Percentiles rank a stretch among this genome's conserved stretches.
Conservation (phyloP, 2,113 vertebrate genomes). For the Nematolebias whitei region DNA sequence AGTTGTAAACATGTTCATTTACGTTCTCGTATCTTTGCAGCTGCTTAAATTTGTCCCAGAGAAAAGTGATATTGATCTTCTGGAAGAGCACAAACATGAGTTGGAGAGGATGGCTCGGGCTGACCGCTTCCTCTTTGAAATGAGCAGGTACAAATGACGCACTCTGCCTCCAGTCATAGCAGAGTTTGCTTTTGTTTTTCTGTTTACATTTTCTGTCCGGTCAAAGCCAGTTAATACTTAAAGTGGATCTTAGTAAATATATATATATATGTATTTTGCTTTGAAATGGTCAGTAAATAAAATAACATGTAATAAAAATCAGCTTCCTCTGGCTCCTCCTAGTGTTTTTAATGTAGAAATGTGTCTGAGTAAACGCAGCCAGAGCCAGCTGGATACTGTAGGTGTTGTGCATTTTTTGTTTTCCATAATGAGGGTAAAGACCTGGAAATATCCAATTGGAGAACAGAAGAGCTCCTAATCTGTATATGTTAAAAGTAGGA, state of each 20-base stretch:
- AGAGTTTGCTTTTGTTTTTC: not conserved
- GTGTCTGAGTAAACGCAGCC: not conserved
- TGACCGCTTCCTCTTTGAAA: slow-evolving; percentile 96
- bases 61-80: slow-evolving; percentile 93
- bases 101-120: slow-evolving; percentile 97
- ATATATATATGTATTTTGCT: not conserved
- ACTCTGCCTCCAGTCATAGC: not conserved
- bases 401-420: too few relatives aligned
- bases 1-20: not conserved
- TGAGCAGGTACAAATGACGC: slow-evolving; percentile 88
- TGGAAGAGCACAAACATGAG: slow-evolving; percentile 97
- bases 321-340: slow-evolving; percentile 2
- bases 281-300: not conserved
- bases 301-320: not conserved
- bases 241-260: not conserved
- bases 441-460: too few relatives aligned
- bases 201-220: not conserved
- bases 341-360: not conserved
- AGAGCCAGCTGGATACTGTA: not conserved
- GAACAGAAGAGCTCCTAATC: too few relatives aligned
- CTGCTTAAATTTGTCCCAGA: slow-evolving; percentile 96
- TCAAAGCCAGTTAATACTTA: not conserved
- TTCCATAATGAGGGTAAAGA: too few relatives aligned
- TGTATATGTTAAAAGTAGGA: too few relatives aligned
- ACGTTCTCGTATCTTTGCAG: slow-evolving; percentile 65